These are phyloP conservation scores for Lophochroa leadbeateri DNA, from an alignment of 2,113 vertebrate genomes.

Conservation along the genomic window DNA sequence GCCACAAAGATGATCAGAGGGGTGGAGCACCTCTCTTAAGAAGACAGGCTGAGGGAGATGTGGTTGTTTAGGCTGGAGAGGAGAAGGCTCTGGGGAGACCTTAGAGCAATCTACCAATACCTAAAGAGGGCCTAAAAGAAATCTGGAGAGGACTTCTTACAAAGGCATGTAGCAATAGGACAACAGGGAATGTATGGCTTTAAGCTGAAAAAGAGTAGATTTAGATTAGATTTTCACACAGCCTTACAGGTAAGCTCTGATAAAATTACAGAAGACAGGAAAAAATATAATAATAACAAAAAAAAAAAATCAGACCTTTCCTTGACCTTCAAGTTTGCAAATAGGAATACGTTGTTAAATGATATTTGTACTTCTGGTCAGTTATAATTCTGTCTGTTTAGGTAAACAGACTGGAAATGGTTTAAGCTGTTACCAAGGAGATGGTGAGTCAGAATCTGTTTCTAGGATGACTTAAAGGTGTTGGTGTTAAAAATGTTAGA, in stretches of 20 bases:
- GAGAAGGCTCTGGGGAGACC: too few species aligned
- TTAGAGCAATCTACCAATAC: too few species aligned
- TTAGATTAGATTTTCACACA: neutral
- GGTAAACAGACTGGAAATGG: neutral
- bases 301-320: neutral
- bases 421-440: constrained; percentile 1
- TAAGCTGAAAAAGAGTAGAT: too few species aligned
- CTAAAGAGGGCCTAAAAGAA: too few species aligned
- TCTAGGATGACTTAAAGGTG: neutral
- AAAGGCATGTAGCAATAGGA: too few species aligned
- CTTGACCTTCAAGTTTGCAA: neutral
- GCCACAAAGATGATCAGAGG: too few species aligned
- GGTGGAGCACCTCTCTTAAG: too few species aligned
- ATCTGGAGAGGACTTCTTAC: too few species aligned
- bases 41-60: too few species aligned
- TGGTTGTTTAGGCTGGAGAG: too few species aligned
- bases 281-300: neutral
- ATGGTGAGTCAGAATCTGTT: neutral
- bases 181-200: too few species aligned
- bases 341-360: neutral
- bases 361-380: neutral
- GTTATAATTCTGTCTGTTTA: neutral
- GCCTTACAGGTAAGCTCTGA: neutral
- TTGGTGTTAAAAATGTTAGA: neutral
- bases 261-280: neutral